Base-by-base conservation (phyloP, 2,888 invertebrate species). In the Molorchus minor region DNA sequence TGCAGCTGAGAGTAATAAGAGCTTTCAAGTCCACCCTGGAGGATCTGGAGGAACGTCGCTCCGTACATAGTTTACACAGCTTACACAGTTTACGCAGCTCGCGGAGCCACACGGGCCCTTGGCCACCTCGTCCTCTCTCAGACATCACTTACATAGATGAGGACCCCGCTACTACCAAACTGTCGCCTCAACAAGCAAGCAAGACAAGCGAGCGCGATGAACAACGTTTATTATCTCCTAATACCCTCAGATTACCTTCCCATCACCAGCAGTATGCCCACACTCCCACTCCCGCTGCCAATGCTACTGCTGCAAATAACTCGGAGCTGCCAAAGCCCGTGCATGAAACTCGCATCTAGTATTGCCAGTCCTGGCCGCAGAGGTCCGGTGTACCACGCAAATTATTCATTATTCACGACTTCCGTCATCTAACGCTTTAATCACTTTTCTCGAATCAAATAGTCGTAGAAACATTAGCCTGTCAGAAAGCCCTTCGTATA, bases 1-100 rank as follows among this genome's bases (percentile, higher is more conserved):
- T 93, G 88, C 96, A 98, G 98, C 92, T 98, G 87, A 95, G 98
- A 86, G 98, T 99, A 86, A 97, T 98, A 87, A 94, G 97, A 87
- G 98, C 98, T 83, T 99, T 98, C 94, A 96, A 94, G 88, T 96
- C 96, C 80, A 97, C 93, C 81, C 88, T 99, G 88, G 98, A 99
- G 90, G 98, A 98, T 87, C 87, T 98, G 87, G 98, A 96, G 86
- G 98, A 99, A 86, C 92, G 96, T 79, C 94, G 98, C 83, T 97
- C 96, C 83, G 91, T 96, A 84, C 96, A 97, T 90, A 96, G 96
- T 87, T 90, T 94, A 84, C 94, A 94, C 84, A 94, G 93, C 82
- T 90, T 93, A 84, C 93, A 93, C 86, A 91, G 90, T 85, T 88
- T 91, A 80, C 86, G 88, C 83, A 87, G 87, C 81, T 88, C 88